These are phyloP conservation scores for Tiaroga cobitis DNA, from an alignment of 2,797 vertebrate species.

Conservation along the genomic window DNA sequence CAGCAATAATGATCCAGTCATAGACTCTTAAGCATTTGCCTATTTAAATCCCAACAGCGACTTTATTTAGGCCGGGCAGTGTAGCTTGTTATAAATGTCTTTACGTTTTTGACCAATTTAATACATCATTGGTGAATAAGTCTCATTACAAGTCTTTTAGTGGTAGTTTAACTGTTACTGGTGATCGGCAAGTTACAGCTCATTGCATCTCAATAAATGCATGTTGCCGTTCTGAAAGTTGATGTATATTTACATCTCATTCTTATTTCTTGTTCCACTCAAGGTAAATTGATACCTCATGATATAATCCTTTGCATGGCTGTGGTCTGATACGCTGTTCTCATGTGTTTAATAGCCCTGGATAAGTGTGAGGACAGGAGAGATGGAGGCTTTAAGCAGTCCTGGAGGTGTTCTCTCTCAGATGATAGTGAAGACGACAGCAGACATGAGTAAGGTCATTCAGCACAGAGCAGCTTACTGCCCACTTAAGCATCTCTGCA, in stretches of 20 bases:
- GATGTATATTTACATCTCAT: background rate
- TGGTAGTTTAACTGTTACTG: background rate
- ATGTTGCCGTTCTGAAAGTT: background rate
- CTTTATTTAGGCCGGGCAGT: background rate
- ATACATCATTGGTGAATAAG: background rate
- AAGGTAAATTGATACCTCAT: background rate
- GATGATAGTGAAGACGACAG: slow-evolving; percentile 87
- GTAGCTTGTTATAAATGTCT: background rate
- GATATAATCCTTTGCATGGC: background rate
- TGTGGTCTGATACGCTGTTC: slow-evolving; percentile 55
- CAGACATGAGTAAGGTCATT: slow-evolving; percentile 89
- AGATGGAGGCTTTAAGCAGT: slow-evolving; percentile 84
- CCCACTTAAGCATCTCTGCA: background rate
- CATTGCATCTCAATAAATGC: background rate
- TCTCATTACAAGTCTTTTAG: background rate
- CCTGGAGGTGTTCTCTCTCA: slow-evolving; percentile 57
- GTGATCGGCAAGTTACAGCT: background rate
- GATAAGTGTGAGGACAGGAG: slow-evolving; percentile 87
- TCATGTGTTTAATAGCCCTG: slow-evolving; percentile 86
- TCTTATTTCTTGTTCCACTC: background rate
- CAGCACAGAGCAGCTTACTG: slow-evolving; percentile 1
- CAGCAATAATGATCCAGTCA: background rate
- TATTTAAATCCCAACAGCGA: background rate
- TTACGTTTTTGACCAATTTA: background rate
- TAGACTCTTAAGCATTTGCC: background rate